Conservation (phyloP, 2,113 vertebrate species). For the Ursus arctos region DNA sequence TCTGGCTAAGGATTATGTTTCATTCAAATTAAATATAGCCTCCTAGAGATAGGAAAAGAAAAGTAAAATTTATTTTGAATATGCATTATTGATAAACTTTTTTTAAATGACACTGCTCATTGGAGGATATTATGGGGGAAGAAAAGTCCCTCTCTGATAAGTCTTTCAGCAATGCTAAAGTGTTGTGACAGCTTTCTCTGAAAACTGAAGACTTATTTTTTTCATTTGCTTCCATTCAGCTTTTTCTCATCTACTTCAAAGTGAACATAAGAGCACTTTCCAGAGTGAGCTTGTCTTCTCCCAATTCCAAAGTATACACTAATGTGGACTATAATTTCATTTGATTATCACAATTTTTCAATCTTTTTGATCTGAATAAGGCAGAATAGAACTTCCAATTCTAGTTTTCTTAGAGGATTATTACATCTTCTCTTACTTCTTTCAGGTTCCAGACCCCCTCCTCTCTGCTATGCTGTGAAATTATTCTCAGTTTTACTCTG, state of each 20-base stretch:
- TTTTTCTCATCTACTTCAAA: constrained; percentile 76
- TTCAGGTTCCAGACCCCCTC: neutral
- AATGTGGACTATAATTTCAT: constrained; percentile 74
- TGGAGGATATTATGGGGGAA: neutral
- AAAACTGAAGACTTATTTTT: constrained; percentile 43
- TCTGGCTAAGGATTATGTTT: constrained; percentile 46
- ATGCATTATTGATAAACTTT: constrained; percentile 31
- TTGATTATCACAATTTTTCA: constrained; percentile 81
- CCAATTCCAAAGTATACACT: constrained; percentile 43
- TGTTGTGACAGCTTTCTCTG: constrained; percentile 36
- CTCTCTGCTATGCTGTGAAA: neutral
- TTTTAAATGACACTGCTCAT: constrained; percentile 30
- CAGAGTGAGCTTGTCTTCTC: constrained; percentile 53
- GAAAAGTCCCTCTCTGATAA: neutral
- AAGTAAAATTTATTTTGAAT: constrained; percentile 71
- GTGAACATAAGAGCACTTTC: constrained; percentile 68
- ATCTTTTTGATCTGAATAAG: constrained; percentile 75
- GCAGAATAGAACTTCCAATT: constrained; percentile 48
- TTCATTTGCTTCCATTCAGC: constrained; percentile 48
- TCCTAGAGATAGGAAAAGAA: constrained; percentile 38
- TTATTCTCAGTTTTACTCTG: neutral
- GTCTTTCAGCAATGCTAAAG: constrained; percentile 9
- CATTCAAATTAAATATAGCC: constrained; percentile 23
- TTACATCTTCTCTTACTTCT: constrained; percentile 44
- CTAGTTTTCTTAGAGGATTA: constrained; percentile 46